Conservation (phyloP, 1,140 invertebrate species). For the Nilaparvata lugens region DNA sequence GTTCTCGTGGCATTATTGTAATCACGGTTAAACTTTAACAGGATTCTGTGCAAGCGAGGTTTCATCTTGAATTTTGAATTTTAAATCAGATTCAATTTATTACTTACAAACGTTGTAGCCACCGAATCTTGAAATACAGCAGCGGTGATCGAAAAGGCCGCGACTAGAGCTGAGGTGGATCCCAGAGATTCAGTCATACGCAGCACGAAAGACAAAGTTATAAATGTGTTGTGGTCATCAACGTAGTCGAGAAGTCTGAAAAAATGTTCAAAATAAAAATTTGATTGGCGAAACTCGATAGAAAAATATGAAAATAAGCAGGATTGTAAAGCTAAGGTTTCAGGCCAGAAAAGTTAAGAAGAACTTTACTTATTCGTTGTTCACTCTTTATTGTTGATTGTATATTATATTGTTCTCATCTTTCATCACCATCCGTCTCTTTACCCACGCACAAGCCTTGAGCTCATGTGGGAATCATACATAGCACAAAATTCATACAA, state of each 20-base stretch:
- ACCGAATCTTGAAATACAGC: constrained; percentile 50
- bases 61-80: no score
- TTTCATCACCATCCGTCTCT: no score
- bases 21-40: no score
- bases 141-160: constrained; percentile 52
- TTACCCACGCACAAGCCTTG: no score
- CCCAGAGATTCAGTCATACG: constrained; percentile 52
- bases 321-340: background rate
- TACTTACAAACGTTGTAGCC: constrained; percentile 50
- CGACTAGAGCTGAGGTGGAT: constrained; percentile 50
- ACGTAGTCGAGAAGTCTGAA: constrained; percentile 45
- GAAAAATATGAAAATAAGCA: background rate
- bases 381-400: no score
- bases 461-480: no score
- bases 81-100: no score
- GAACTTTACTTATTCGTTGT: no score
- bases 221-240: constrained; percentile 41
- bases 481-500: no score
- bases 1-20: no score
- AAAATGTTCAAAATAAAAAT: background rate
- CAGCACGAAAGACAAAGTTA: constrained; percentile 47
- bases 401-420: no score
- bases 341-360: background rate
- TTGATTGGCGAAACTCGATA: background rate
- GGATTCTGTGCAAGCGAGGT: no score